Conservation (phyloP, 1,140 invertebrate species). For the Penaeus indicus region DNA sequence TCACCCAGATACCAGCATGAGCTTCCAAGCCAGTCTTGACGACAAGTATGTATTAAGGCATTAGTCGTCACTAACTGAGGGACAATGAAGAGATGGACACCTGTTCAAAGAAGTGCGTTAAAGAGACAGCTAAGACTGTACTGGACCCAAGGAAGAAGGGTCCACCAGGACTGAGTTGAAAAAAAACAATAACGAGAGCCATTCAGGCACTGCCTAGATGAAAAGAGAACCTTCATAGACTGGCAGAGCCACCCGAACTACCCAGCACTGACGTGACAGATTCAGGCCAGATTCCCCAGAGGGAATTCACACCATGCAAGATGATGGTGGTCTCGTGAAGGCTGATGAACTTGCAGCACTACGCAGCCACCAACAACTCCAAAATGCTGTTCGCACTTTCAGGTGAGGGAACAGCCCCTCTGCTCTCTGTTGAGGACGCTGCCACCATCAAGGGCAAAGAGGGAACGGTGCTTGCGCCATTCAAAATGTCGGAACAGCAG, state of each 20-base stretch:
- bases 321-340: not conserved
- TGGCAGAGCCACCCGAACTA: slow-evolving; percentile 10
- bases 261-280: not conserved
- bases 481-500: too few relatives aligned
- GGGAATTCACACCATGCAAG: not conserved
- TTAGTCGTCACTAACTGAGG: not conserved
- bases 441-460: slow-evolving; percentile 24
- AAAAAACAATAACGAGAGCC: slow-evolving; percentile 31
- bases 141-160: not conserved
- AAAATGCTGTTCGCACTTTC: slow-evolving; percentile 3
- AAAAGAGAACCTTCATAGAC: slow-evolving; percentile 28
- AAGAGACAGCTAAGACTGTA: not conserved
- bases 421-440: not conserved
- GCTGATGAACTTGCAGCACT: not conserved
- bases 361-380: not conserved
- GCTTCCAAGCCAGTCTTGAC: slow-evolving; percentile 14
- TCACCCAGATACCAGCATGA: not conserved
- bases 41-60: slow-evolving; percentile 3
- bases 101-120: not conserved
- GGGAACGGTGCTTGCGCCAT: not conserved
- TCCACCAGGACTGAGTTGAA: slow-evolving; percentile 38
- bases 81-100: not conserved
- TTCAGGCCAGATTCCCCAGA: not conserved
- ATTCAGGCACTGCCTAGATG: not conserved
- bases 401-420: not conserved